These are phyloP conservation scores for Drosophila suboccidentalis DNA, from an alignment of 2,888 invertebrate species.

Conservation along the genomic window DNA sequence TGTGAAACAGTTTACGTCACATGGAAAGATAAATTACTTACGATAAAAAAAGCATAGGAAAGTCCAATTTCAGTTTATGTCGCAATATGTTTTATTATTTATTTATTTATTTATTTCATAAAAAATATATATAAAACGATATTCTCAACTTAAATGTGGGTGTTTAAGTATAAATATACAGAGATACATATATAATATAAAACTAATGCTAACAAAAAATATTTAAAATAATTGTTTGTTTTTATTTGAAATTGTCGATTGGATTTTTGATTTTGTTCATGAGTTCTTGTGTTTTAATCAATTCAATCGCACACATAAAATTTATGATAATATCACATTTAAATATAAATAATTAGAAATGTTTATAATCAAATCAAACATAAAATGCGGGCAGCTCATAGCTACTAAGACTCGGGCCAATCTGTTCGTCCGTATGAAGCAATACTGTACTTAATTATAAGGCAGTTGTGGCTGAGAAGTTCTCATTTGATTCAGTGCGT, in stretches of 20 bases:
- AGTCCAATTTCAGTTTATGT: not conserved
- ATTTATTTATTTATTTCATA: conserved; percentile 42
- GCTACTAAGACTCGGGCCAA: conserved; percentile 52
- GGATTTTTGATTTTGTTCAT: conserved; percentile 18
- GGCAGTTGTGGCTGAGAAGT: conserved; percentile 68
- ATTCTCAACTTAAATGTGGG: conserved; percentile 41
- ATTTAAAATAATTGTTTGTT: conserved; percentile 33
- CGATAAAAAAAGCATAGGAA: not conserved
- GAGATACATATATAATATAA: conserved; percentile 22
- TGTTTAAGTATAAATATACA: conserved; percentile 41
- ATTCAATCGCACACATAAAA: conserved; percentile 54
- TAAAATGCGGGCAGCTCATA: conserved; percentile 53
- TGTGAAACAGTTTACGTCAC: too few relatives aligned
- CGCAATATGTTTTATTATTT: conserved; percentile 30
- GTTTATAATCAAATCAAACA: conserved; percentile 47
- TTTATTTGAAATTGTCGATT: conserved; percentile 25
- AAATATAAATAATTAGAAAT: conserved; percentile 66
- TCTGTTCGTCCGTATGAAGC: conserved; percentile 46
- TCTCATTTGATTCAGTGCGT: conserved; percentile 42
- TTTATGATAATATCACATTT: conserved; percentile 81
- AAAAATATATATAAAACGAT: conserved; percentile 45
- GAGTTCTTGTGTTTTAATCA: conserved; percentile 23
- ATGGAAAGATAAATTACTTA: not conserved
- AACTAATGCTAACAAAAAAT: conserved; percentile 54
- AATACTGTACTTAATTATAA: conserved; percentile 75